phyloP scores from a whole-genome alignment of 2,888 invertebrate genomes.

The Agrotis exclamationis region DNA sequence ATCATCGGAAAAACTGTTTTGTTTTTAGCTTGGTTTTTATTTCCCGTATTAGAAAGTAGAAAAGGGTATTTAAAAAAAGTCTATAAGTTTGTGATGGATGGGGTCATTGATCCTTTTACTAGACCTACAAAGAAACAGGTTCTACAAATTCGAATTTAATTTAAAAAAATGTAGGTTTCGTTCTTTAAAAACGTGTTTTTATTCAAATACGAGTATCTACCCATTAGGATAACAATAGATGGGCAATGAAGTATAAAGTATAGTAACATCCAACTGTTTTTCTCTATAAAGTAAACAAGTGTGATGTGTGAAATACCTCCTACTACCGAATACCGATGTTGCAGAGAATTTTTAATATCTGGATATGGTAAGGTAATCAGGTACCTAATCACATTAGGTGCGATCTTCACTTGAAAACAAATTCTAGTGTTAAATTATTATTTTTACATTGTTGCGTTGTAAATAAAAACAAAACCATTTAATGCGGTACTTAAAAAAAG shows the following conservation, averaged over 20 bases:
- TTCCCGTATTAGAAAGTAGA: slow-evolving; percentile 66
- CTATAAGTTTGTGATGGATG: background rate
- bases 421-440: background rate
- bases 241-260: background rate
- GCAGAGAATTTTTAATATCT: background rate
- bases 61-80: slow-evolving; percentile 41
- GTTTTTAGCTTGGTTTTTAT: slow-evolving; percentile 2
- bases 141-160: slow-evolving; percentile 1
- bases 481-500: slow-evolving; percentile 22
- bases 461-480: slow-evolving; percentile 13
- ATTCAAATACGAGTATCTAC: background rate
- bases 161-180: background rate
- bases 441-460: background rate
- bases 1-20: slow-evolving; percentile 64
- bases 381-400: slow-evolving; percentile 7
- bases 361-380: background rate
- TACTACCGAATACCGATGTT: background rate
- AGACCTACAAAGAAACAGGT: slow-evolving; percentile 17
- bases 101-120: slow-evolving; percentile 14
- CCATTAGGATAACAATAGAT: background rate
- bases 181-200: slow-evolving; percentile 1
- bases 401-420: background rate
- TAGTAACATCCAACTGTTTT: background rate
- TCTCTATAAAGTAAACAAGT: too few species aligned
- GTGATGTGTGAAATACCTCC: too few species aligned